Base-by-base conservation (phyloP, 2,113 vertebrate genomes). In the Diadophis punctatus region DNA sequence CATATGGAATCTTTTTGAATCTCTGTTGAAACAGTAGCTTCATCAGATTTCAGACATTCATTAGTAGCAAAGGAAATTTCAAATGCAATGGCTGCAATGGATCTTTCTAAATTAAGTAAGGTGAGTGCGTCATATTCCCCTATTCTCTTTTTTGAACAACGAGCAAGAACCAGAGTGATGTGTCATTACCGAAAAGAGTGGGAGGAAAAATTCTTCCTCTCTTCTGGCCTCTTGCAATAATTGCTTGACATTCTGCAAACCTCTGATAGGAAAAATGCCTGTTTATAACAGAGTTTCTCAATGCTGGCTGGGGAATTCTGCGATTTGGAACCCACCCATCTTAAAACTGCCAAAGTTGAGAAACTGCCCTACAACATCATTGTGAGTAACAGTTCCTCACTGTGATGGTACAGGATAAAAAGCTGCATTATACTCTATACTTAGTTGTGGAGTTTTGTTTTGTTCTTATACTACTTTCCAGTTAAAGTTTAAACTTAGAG, bases 41-140 rank as follows among this genome's bases (percentile, higher is more conserved):
- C 86, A 93, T 95, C 89, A 94, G 95, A 90, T 93, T 94, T 95
- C 93, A 56, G 93, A 96, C 60, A 93, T 74, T 91, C 60, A 74
- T 0, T 4, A 92, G 94, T 88, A 96, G 93, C 94, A 93, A 93
- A 96, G 84, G 87, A 68, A 94, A 52, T 93, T 95, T 93, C 93
- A 89, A 52, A 91, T 86, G 90, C 90, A 87, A 3, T 23, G 90
- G 91, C 27, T 93, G 90, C 5, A 93, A 95, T 93, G 30, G 86
- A 95, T 92, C 84, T 60, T 93, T 91, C 25, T 91, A 84, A 90
- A 89, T 93, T 96, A 94, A 94, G 94, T 95, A 93, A 94, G 95
- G 94, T 93, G 95, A 95, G 86, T 94, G 87, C 92, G 90, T 92
- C 90, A 63, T 93, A 94, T 95, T 91, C 12, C 49, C 34, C 90